These are phyloP conservation scores for Zaprionus vittiger DNA, from an alignment of 1,140 invertebrate genomes.

Conservation along the genomic window DNA sequence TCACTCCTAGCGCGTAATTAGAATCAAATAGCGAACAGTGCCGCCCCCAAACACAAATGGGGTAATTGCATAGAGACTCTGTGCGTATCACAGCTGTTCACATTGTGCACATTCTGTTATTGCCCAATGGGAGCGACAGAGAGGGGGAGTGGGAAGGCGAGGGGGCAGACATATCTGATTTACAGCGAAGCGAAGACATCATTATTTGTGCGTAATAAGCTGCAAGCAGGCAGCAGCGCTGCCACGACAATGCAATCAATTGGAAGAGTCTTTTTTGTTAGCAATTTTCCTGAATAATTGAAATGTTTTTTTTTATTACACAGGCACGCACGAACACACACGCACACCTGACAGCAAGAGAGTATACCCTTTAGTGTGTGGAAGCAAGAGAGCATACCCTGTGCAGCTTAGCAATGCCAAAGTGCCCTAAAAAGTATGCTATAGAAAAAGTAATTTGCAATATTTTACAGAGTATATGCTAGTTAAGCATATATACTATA, in stretches of 20 bases:
- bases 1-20: not conserved
- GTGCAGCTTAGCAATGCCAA: no score
- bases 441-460: not conserved
- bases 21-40: not conserved
- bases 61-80: constrained; percentile 5
- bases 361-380: not conserved
- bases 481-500: no score
- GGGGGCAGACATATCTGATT: not conserved
- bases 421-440: not conserved
- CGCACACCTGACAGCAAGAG: not conserved
- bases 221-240: not conserved
- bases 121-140: not conserved
- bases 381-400: no score
- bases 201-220: constrained; percentile 7
- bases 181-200: not conserved
- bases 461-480: not conserved
- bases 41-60: not conserved
- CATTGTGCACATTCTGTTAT: not conserved
- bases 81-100: not conserved
- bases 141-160: not conserved
- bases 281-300: not conserved
- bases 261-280: not conserved
- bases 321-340: constrained; percentile 2
- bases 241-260: not conserved
- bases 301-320: not conserved